phyloP scores from a whole-genome alignment of 2,113 vertebrate genomes.

The Brachyhypopomus gauderio region DNA sequence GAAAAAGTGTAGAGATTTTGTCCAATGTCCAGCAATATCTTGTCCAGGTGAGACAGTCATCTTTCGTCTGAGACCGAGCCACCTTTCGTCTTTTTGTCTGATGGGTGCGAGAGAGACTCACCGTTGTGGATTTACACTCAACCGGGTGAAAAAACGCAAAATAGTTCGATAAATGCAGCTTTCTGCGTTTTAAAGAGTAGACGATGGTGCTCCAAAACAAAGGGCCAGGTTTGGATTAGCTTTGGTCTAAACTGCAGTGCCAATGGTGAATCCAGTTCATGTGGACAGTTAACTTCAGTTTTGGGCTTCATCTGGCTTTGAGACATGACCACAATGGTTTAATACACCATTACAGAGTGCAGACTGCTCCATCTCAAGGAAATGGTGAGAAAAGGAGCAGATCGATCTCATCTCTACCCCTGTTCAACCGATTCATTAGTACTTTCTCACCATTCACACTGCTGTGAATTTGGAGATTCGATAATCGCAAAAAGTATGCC shows the following conservation, averaged over 20 bases:
- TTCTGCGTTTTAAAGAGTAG: background rate
- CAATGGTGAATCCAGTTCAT: no score
- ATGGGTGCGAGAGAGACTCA: no score
- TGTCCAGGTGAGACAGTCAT: background rate
- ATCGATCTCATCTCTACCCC: background rate
- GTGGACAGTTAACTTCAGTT: no score
- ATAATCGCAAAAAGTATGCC: background rate
- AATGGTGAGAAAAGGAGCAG: background rate
- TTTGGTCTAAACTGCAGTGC: no score
- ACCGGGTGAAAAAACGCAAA: background rate
- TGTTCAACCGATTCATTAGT: background rate
- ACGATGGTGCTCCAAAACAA: background rate
- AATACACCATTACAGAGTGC: background rate
- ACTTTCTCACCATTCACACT: background rate
- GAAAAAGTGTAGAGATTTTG: background rate
- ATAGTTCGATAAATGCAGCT: background rate
- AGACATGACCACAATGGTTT: no score
- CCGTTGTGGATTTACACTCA: conserved; percentile 10
- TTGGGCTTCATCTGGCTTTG: no score
- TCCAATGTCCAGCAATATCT: background rate
- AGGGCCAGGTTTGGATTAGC: background rate
- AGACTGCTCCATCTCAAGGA: background rate
- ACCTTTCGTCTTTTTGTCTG: background rate
- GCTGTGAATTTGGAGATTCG: background rate
- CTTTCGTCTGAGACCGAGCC: background rate